Evolutionary conservation across 2,888 invertebrate species (phyloP).

Genomic region (Latrodectus elegans): DNA sequence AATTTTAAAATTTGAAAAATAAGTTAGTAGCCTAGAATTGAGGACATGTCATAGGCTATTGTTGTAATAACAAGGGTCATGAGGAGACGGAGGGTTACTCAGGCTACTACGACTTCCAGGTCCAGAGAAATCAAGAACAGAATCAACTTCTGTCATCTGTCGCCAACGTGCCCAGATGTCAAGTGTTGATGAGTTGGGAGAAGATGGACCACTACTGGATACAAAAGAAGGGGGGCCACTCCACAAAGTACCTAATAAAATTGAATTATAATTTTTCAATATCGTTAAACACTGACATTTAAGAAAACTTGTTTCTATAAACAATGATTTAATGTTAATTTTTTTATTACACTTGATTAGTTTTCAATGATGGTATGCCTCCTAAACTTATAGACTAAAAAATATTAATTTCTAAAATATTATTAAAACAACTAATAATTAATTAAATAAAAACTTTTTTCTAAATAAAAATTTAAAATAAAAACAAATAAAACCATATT

Average conservation of each 20-base stretch:
- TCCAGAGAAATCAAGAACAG: constrained; percentile 62
- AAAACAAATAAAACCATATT: too few species aligned
- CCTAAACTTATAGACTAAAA: too few species aligned
- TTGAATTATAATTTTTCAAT: not conserved
- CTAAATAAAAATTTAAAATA: too few species aligned
- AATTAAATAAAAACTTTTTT: too few species aligned
- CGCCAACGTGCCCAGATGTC: constrained; percentile 72
- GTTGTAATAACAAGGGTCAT: constrained; percentile 68
- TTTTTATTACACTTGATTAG: too few species aligned
- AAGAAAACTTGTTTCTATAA: too few species aligned
- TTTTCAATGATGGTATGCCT: too few species aligned
- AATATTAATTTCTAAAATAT: too few species aligned
- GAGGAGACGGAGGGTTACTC: constrained; percentile 70
- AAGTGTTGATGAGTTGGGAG: constrained; percentile 81
- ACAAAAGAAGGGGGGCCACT: constrained; percentile 89
- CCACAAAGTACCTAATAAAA: constrained; percentile 80
- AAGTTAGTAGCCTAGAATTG: not conserved
- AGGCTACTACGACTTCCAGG: constrained; percentile 68
- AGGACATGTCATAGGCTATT: constrained; percentile 60
- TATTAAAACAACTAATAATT: too few species aligned
- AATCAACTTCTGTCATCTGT: constrained; percentile 71
- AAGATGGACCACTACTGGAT: constrained; percentile 85
- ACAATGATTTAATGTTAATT: too few species aligned
- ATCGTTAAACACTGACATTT: too few species aligned
- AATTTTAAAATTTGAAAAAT: too few species aligned